These are phyloP conservation scores for mouse (Mus musculus) DNA, from an alignment of 2,113 vertebrate genomes.

Conservation along the genomic window DNA sequence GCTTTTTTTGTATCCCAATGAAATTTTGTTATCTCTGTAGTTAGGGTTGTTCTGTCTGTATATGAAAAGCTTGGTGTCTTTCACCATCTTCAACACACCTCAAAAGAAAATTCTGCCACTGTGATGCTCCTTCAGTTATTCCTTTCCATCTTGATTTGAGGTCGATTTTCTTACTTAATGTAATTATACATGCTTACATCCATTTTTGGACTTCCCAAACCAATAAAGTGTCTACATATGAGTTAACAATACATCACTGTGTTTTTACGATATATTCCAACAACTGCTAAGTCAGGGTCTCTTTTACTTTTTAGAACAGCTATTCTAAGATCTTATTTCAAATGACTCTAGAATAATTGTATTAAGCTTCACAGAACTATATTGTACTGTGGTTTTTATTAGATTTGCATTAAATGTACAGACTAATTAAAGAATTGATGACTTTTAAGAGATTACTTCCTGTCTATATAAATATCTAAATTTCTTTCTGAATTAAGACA, in stretches of 20 bases:
- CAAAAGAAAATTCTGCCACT: neutral
- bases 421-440: conserved; percentile 25
- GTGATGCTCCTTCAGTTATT: neutral
- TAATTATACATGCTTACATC: neutral
- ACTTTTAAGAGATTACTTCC: neutral
- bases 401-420: conserved; percentile 26
- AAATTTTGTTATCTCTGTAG: neutral
- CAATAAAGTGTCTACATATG: neutral
- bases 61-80: neutral
- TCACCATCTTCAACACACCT: neutral
- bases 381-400: neutral
- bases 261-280: neutral
- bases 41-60: neutral
- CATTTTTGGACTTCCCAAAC: conserved; percentile 20
- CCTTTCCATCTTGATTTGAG: neutral
- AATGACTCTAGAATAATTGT: conserved; percentile 41
- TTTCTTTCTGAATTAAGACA: neutral
- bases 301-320: conserved; percentile 12
- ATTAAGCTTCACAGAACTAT: neutral
- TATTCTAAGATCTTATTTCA: conserved; percentile 22
- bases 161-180: neutral
- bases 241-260: neutral
- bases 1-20: neutral
- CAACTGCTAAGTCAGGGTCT: neutral
- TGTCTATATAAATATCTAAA: neutral